Percentiles rank a stretch among this genome's conserved stretches.
phyloP scores from a whole-genome alignment of 37 sponge, comb jelly and placozoan species.

The Beroe forskalii region DNA sequence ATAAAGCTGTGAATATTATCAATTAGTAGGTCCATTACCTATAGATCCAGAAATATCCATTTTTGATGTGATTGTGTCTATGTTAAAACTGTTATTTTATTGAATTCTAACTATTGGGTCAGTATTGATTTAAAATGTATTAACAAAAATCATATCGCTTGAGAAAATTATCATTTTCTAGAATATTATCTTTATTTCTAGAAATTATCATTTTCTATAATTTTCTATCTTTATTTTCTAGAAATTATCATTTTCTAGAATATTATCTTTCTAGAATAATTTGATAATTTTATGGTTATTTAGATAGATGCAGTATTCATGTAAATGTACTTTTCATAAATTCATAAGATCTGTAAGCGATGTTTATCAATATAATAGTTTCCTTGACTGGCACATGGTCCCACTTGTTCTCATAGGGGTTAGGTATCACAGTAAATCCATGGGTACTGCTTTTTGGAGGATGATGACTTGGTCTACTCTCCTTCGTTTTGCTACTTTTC shows the following conservation, averaged over 20 bases:
- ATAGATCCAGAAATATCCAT: no score
- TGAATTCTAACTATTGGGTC: background rate
- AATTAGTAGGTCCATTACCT: no score
- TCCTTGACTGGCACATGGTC: constrained; percentile 36
- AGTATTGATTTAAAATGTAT: background rate
- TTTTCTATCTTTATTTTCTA: no score
- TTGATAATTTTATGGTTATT: background rate
- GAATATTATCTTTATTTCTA: no score
- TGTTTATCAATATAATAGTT: background rate
- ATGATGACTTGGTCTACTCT: background rate
- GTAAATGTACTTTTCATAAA: no score
- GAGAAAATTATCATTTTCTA: no score
- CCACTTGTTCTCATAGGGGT: constrained; percentile 48
- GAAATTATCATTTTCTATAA: no score
- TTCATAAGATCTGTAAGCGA: no score
- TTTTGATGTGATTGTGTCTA: no score
- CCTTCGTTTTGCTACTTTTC: background rate
- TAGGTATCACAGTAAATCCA: constrained; percentile 9
- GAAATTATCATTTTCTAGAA: no score
- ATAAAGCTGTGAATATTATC: no score
- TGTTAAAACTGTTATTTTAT: background rate
- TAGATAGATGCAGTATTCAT: no score
- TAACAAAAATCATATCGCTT: background rate
- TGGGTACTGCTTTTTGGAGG: background rate
- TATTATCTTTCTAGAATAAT: background rate